These are phyloP conservation scores for Anoplophora glabripennis DNA, from an alignment of 1,140 invertebrate species.

Conservation along the genomic window DNA sequence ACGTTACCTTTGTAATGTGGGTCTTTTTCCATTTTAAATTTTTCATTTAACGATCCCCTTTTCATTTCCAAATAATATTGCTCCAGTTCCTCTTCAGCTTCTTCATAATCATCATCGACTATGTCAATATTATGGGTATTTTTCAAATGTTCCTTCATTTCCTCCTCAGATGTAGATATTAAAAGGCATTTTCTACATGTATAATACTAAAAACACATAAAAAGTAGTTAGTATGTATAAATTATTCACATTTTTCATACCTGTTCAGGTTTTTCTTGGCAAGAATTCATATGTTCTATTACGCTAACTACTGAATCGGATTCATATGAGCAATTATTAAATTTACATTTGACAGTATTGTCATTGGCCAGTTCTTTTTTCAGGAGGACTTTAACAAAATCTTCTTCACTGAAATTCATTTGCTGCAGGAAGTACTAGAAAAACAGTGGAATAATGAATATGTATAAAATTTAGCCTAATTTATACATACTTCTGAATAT, in stretches of 20 bases:
- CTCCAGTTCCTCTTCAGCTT: not conserved
- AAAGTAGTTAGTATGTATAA: not conserved
- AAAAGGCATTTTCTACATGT: slow-evolving; percentile 19
- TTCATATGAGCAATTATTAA: slow-evolving; percentile 26
- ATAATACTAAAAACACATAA: slow-evolving; percentile 11
- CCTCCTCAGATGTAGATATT: slow-evolving; percentile 12
- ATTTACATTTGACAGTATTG: slow-evolving; percentile 23
- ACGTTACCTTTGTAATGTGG: not conserved
- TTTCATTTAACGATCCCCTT: slow-evolving; percentile 9
- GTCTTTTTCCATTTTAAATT: not conserved
- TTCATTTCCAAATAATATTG: not conserved
- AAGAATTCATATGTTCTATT: slow-evolving; percentile 31
- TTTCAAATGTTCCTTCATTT: slow-evolving; percentile 28
- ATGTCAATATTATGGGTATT: slow-evolving; percentile 16
- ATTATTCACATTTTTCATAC: slow-evolving; percentile 15
- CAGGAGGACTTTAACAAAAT: slow-evolving; percentile 10
- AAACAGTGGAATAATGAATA: slow-evolving; percentile 1
- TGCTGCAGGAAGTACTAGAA: slow-evolving; percentile 15
- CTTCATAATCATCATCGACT: slow-evolving; percentile 14
- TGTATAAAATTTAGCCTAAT: not conserved
- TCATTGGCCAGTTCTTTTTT: slow-evolving; percentile 7
- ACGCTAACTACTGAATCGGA: slow-evolving; percentile 13
- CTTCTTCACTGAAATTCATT: slow-evolving; percentile 20
- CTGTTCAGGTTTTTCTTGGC: slow-evolving; percentile 29
- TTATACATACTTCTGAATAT: not conserved